phyloP scores from a whole-genome alignment of 1,140 invertebrate species.

The Holotrichia oblita region DNA sequence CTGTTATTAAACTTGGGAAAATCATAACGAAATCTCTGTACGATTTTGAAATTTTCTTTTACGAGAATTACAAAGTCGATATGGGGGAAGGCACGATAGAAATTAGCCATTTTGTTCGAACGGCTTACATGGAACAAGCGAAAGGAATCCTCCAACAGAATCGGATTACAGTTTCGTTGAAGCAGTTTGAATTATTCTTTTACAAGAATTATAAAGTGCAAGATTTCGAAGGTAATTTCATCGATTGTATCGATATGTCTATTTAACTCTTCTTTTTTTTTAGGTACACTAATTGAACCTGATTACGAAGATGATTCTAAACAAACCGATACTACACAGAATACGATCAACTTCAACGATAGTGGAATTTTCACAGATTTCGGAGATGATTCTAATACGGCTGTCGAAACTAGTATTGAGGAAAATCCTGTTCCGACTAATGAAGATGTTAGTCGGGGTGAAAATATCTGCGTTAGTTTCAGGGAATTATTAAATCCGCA shows the following conservation, averaged over 20 bases:
- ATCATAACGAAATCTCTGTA: background rate
- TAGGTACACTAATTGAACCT: background rate
- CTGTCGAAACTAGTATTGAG: too few relatives aligned
- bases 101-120: background rate
- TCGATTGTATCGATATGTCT: background rate
- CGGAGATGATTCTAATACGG: background rate
- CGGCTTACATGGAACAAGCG: background rate
- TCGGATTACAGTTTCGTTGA: background rate
- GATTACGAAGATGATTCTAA: background rate
- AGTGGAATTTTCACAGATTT: background rate
- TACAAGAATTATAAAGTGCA: background rate
- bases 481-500: background rate
- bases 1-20: background rate
- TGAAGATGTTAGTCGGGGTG: background rate
- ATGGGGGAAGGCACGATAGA: background rate
- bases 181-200: background rate
- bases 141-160: background rate
- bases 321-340: background rate
- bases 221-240: background rate
- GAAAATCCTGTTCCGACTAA: background rate
- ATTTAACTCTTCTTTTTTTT: background rate
- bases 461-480: background rate
- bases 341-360: background rate
- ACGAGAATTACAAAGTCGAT: background rate
- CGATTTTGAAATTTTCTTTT: conserved; percentile 23